Evolutionary conservation across 1,140 invertebrate species (phyloP).

Genomic region (Cydia fagiglandana): DNA sequence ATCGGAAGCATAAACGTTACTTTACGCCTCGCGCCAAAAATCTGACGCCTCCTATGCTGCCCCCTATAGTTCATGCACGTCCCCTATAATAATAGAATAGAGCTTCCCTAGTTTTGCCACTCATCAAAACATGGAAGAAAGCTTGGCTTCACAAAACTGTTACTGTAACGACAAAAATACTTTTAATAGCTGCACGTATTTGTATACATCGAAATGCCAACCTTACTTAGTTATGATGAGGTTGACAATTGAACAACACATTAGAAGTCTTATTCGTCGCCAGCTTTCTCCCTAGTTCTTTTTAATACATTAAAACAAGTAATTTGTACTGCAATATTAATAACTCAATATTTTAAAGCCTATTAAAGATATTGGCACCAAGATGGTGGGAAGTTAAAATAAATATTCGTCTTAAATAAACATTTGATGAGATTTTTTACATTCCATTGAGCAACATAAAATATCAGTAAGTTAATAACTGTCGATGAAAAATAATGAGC

Average conservation of each 20-base stretch:
- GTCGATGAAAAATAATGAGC: neutral
- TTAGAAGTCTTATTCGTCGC: neutral
- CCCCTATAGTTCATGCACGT: no score
- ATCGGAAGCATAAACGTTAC: no score
- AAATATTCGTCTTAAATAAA: neutral
- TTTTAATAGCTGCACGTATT: neutral
- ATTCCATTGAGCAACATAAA: constrained; percentile 21
- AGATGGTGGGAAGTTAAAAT: constrained; percentile 3
- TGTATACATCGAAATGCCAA: neutral
- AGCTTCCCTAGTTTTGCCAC: neutral
- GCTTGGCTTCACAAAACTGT: neutral
- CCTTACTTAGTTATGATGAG: neutral
- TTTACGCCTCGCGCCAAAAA: no score
- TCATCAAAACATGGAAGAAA: neutral
- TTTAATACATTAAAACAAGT: constrained; percentile 4
- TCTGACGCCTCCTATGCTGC: no score
- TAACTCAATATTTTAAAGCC: neutral
- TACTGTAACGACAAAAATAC: neutral
- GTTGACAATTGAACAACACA: neutral
- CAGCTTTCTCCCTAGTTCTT: neutral
- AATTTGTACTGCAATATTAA: constrained; percentile 23
- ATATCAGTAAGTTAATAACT: constrained; percentile 18
- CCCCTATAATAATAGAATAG: no score
- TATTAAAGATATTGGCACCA: constrained; percentile 16
- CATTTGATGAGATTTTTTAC: constrained; percentile 12